Conservation (phyloP, 2,113 vertebrate genomes). For the Alouatta palliata region DNA sequence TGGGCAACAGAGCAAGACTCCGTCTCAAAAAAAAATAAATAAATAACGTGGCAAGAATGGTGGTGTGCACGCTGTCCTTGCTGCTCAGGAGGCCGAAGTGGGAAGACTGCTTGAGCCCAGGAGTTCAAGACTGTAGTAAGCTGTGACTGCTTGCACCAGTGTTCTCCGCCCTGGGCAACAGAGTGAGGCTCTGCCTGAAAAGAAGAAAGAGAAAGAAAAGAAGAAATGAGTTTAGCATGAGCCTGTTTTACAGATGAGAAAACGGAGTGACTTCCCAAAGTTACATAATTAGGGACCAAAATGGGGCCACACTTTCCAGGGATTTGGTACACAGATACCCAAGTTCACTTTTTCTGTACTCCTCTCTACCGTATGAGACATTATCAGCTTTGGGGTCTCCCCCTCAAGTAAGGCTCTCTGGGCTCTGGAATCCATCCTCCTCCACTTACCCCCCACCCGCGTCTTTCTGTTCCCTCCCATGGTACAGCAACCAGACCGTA, state of each 20-base stretch:
- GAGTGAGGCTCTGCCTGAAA: too few species aligned
- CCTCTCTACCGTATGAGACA: not conserved
- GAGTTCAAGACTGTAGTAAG: too few species aligned
- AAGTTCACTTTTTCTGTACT: not conserved
- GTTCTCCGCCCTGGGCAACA: too few species aligned
- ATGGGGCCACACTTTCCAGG: not conserved
- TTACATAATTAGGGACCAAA: not conserved
- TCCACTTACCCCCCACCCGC: not conserved
- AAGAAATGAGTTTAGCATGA: not conserved
- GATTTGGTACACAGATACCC: not conserved
- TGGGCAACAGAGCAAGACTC: too few species aligned
- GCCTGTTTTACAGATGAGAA: conserved; percentile 48
- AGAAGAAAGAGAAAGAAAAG: too few species aligned
- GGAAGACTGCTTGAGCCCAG: too few species aligned
- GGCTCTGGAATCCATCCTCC: not conserved
- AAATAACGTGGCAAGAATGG: too few species aligned
- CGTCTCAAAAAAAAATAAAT: too few species aligned
- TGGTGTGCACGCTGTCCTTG: too few species aligned
- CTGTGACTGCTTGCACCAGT: too few species aligned
- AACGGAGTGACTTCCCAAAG: not conserved
- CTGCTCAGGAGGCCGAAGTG: too few species aligned
- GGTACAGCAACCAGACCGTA: conserved; percentile 37
- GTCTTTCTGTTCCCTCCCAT: not conserved
- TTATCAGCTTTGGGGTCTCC: not conserved
- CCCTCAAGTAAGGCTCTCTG: not conserved